A percentile compares a stretch with the other conserved stretches of the same genome.
Conservation (phyloP, 2,797 vertebrate species). For the Dipus sagitta region DNA sequence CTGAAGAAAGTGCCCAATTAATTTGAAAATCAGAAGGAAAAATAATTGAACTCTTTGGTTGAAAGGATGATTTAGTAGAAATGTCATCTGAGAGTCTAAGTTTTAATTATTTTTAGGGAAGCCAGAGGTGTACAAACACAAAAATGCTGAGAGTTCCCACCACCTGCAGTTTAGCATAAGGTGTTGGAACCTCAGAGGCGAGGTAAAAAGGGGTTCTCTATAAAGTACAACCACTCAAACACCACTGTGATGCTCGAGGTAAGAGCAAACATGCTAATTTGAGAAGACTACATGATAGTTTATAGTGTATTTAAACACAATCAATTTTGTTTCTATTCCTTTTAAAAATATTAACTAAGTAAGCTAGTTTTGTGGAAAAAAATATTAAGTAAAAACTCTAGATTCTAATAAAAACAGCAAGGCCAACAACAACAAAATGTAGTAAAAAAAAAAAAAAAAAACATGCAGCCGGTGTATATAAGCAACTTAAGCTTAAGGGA, state of each 20-base stretch:
- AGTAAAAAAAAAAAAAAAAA: not conserved
- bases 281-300: not conserved
- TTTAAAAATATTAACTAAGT: not conserved
- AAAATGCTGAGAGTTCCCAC: fast-evolving
- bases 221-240: not conserved
- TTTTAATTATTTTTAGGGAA: slow-evolving; percentile 1
- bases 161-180: not conserved
- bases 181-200: not conserved
- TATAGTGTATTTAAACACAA: slow-evolving; percentile 2
- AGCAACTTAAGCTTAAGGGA: not conserved
- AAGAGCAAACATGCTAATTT: slow-evolving; percentile 9
- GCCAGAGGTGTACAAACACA: not conserved
- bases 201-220: not conserved
- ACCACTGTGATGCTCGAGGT: not conserved
- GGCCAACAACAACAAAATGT: not conserved
- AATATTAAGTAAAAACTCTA: not conserved
- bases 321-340: not conserved
- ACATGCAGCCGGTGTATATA: not conserved
- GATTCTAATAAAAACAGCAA: not conserved
- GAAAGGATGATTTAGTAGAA: slow-evolving; percentile 38
- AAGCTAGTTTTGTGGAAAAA: not conserved
- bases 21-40: slow-evolving; percentile 52
- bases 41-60: not conserved
- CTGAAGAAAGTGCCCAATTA: not conserved
- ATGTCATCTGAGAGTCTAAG: not conserved